phyloP scores from a whole-genome alignment of 2,113 vertebrate genomes.

The Oncorhynchus keta region DNA sequence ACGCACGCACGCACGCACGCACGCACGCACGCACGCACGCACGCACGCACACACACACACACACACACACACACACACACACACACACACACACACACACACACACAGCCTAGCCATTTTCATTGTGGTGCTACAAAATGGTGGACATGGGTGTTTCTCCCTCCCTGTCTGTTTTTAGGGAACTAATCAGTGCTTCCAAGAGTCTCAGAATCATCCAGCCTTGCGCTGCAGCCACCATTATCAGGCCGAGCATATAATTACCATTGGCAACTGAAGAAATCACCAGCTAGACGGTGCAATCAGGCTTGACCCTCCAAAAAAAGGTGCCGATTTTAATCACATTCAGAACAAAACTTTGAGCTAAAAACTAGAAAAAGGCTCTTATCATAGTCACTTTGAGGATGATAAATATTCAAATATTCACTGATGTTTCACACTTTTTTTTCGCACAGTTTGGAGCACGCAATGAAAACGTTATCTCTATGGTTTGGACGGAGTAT shows the following conservation, averaged over 20 bases:
- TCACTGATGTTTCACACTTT: neutral
- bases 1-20: neutral
- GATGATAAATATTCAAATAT: neutral
- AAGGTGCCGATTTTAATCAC: neutral
- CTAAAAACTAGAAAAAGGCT: neutral
- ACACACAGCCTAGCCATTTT: constrained; percentile 29
- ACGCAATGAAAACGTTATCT: neutral
- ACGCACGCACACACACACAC: neutral
- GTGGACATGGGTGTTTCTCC: neutral
- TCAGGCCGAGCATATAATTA: constrained; percentile 31
- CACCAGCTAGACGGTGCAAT: neutral
- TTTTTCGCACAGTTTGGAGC: neutral
- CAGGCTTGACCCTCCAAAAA: neutral
- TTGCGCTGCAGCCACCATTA: constrained; percentile 11
- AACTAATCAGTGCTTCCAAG: constrained; percentile 31
- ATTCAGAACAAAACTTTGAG: neutral
- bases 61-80: constrained; percentile 11
- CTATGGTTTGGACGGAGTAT: neutral
- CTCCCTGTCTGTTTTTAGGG: constrained; percentile 4
- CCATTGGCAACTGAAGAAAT: constrained; percentile 21
- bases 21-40: neutral
- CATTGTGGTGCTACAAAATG: constrained; percentile 20
- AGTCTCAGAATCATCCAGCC: constrained; percentile 23
- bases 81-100: neutral
- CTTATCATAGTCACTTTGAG: neutral